Evolutionary conservation across 2,797 vertebrate species (phyloP).

Genomic region (Toxotes lorentzi): DNA sequence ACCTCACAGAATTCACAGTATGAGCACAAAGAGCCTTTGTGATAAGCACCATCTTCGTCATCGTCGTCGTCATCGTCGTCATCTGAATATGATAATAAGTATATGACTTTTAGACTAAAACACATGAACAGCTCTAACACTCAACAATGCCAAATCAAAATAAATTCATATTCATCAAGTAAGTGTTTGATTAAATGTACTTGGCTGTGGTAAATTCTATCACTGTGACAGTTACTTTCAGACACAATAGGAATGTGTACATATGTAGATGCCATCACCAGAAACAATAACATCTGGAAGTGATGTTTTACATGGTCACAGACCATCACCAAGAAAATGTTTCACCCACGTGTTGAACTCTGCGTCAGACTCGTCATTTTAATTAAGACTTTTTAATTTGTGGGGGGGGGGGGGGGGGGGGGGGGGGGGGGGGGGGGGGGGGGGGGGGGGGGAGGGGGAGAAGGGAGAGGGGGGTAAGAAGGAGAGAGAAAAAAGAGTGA

Average conservation of each 20-base stretch:
- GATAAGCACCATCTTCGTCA: slow-evolving; percentile 80
- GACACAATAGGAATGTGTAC: too few relatives aligned
- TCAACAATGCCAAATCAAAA: background rate
- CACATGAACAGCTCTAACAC: background rate
- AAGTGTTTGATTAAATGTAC: background rate
- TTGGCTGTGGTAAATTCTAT: too few relatives aligned
- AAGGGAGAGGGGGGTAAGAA: too few relatives aligned
- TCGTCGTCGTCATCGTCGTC: slow-evolving; percentile 65
- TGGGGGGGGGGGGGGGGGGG: too few relatives aligned
- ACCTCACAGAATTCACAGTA: slow-evolving; percentile 93
- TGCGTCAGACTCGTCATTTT: slow-evolving; percentile 20
- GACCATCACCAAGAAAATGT: background rate
- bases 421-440: too few relatives aligned
- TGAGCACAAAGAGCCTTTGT: slow-evolving; percentile 89
- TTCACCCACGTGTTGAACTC: slow-evolving; percentile 10
- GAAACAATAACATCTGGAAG: background rate
- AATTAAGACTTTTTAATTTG: too few relatives aligned
- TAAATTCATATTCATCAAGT: background rate
- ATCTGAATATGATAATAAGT: slow-evolving; percentile 35
- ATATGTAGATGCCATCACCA: too few relatives aligned
- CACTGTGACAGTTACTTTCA: too few relatives aligned
- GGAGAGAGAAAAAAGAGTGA: too few relatives aligned
- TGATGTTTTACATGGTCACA: too few relatives aligned
- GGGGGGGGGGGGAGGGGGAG: too few relatives aligned
- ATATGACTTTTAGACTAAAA: background rate